Evolutionary conservation across 2,888 invertebrate genomes (phyloP).

Genomic region (Conops quadrifasciatus): DNA sequence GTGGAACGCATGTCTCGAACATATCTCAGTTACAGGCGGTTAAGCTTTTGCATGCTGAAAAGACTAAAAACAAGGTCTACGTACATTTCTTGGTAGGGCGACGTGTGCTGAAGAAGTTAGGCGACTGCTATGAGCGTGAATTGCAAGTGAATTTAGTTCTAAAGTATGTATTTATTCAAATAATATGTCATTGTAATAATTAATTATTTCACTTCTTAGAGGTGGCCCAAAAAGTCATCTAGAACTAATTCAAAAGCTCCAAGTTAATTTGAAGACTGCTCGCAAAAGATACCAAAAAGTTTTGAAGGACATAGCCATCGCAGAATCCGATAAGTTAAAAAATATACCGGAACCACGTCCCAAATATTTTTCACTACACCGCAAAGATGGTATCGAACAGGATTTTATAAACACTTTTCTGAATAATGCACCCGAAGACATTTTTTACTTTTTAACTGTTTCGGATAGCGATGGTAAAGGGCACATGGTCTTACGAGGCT

Average conservation of each 20-base stretch:
- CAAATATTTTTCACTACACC: conserved; percentile 70
- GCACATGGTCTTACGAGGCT: conserved; percentile 67
- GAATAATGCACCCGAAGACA: conserved; percentile 69
- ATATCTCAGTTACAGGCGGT: conserved; percentile 74
- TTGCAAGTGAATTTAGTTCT: conserved; percentile 73
- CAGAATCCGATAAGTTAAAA: conserved; percentile 72
- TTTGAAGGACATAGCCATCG: conserved; percentile 74
- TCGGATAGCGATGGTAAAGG: conserved; percentile 74
- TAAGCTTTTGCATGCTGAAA: conserved; percentile 75
- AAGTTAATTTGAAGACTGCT: conserved; percentile 72
- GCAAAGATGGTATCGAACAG: conserved; percentile 77
- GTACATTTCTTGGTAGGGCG: conserved; percentile 79
- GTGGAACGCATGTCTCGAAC: conserved; percentile 86
- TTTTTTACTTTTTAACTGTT: conserved; percentile 75
- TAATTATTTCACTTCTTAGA: conserved; percentile 63
- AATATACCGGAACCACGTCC: conserved; percentile 69
- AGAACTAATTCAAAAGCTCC: conserved; percentile 77
- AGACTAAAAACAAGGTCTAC: conserved; percentile 74
- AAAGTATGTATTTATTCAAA: conserved; percentile 69
- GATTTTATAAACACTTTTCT: conserved; percentile 79
- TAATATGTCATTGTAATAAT: background rate
- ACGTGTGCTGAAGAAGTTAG: conserved; percentile 72
- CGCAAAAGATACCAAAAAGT: conserved; percentile 74
- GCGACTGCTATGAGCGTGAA: conserved; percentile 73
- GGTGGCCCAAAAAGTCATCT: conserved; percentile 76